Percentiles rank a stretch among this genome's conserved stretches.
Evolutionary conservation across 2,888 invertebrate species (phyloP).

Genomic region (Synanthedon tipuliformis): DNA sequence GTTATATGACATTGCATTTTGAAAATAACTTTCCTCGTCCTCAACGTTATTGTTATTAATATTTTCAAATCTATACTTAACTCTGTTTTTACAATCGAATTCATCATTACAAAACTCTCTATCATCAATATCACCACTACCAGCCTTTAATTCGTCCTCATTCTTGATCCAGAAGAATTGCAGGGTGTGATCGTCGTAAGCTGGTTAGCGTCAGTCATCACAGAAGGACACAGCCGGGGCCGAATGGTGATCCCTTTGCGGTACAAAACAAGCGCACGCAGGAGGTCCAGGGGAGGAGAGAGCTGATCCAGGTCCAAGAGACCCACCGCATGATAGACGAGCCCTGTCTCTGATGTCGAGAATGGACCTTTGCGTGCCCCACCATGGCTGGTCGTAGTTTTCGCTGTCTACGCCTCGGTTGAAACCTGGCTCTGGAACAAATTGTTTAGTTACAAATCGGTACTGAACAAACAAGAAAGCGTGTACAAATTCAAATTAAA

Average conservation of each 20-base stretch:
- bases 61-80: background rate
- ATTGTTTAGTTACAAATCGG: background rate
- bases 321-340: conserved; percentile 50
- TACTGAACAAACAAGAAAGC: too few species aligned
- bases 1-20: background rate
- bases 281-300: conserved; percentile 55
- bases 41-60: background rate
- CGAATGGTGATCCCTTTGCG: conserved; percentile 63
- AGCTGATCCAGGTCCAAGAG: conserved; percentile 49
- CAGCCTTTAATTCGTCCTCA: conserved; percentile 3
- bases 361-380: conserved; percentile 38
- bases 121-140: background rate
- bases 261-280: conserved; percentile 56
- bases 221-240: conserved; percentile 73
- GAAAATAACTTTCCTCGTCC: background rate
- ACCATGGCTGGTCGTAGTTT: conserved; percentile 28
- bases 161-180: conserved; percentile 20
- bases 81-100: background rate
- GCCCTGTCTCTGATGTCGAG: conserved; percentile 49
- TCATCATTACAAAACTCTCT: background rate
- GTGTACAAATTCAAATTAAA: too few species aligned
- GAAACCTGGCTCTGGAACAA: conserved; percentile 33
- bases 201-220: conserved; percentile 59
- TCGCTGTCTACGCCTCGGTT: conserved; percentile 18
- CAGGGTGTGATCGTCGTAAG: conserved; percentile 10